phyloP scores from a whole-genome alignment of 2,113 vertebrate genomes.

The Eclectus roratus region DNA sequence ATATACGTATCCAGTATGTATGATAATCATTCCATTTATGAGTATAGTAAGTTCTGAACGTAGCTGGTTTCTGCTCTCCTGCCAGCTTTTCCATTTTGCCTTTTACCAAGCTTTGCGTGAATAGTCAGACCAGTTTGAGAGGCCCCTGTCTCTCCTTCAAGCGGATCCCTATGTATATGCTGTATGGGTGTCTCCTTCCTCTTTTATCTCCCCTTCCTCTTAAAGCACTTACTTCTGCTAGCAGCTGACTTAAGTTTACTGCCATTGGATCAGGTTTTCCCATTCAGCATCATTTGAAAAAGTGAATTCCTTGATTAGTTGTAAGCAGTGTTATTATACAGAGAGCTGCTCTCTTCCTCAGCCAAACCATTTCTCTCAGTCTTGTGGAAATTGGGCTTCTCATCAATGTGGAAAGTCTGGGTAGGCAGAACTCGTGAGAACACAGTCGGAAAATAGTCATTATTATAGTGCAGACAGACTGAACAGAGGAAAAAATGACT shows the following conservation, averaged over 20 bases:
- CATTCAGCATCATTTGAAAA: not conserved
- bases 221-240: not conserved
- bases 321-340: not conserved
- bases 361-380: not conserved
- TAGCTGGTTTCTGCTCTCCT: not conserved
- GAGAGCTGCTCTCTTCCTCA: not conserved
- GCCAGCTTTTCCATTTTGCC: not conserved
- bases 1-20: not conserved
- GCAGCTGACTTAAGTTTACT: not conserved
- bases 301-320: not conserved
- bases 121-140: not conserved
- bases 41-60: not conserved
- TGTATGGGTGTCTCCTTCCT: not conserved
- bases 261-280: not conserved
- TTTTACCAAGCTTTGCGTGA: not conserved
- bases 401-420: not conserved
- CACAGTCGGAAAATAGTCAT: slow-evolving; percentile 8
- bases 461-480: not conserved
- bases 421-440: not conserved
- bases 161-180: not conserved
- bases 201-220: not conserved
- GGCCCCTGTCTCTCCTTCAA: not conserved
- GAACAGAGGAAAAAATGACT: not conserved
- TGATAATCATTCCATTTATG: not conserved
- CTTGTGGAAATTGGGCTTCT: not conserved